Conservation (phyloP, 1,140 invertebrate genomes). For the Musca vetustissima region DNA sequence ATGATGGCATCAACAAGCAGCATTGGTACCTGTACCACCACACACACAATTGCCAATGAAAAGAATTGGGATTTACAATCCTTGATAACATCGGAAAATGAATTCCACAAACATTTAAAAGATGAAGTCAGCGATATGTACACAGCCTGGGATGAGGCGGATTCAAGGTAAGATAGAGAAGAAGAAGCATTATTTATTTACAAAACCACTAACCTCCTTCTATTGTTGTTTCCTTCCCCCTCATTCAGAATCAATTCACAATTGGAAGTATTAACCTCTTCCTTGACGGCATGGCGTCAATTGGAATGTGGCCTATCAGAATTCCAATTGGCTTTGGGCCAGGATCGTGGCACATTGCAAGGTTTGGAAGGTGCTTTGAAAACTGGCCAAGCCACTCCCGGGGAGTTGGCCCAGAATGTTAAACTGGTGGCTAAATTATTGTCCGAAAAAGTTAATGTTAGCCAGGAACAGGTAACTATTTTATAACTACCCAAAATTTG, state of each 20-base stretch:
- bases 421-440: conserved; percentile 69
- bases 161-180: conserved; percentile 74
- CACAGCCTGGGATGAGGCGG: conserved; percentile 74
- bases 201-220: background rate
- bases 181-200: background rate
- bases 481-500: background rate
- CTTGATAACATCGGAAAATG: conserved; percentile 50
- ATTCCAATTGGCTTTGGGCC: conserved; percentile 63
- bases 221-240: background rate
- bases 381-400: conserved; percentile 63
- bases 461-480: conserved; percentile 54
- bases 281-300: conserved; percentile 65
- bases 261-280: conserved; percentile 50
- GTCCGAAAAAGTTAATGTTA: conserved; percentile 64
- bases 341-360: conserved; percentile 66
- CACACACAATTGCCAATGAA: conserved; percentile 16
- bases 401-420: conserved; percentile 64
- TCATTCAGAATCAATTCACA: conserved; percentile 45
- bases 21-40: conserved; percentile 17
- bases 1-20: conserved; percentile 9
- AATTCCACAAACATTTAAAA: conserved; percentile 63
- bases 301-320: conserved; percentile 65
- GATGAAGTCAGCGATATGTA: conserved; percentile 74
- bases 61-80: conserved; percentile 52
- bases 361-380: conserved; percentile 64